Conservation (phyloP, 2,113 vertebrate genomes). For the Jacana jacana region DNA sequence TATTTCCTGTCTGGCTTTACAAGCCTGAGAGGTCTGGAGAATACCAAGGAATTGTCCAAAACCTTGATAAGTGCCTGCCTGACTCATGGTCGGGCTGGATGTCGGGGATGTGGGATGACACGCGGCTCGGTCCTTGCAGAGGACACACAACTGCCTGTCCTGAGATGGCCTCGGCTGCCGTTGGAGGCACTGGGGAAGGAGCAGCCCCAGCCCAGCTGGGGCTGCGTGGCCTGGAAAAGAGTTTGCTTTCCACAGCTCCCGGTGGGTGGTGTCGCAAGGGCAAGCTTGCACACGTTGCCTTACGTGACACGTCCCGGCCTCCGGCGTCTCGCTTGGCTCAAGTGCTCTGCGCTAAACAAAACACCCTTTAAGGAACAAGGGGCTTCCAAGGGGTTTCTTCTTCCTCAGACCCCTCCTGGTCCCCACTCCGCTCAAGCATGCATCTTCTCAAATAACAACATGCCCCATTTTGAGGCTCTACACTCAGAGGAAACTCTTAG, state of each 20-base stretch:
- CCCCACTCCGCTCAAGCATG: neutral
- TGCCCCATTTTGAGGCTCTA: neutral
- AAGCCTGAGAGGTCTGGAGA: neutral
- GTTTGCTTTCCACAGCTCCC: neutral
- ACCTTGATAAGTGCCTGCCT: neutral
- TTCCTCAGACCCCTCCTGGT: neutral
- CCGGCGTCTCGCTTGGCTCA: accelerated
- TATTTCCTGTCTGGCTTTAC: slow-evolving; percentile 26
- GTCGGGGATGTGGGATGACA: neutral
- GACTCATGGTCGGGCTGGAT: neutral
- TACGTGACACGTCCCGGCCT: accelerated
- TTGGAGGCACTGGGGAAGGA: neutral
- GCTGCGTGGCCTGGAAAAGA: neutral
- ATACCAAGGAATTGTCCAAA: neutral
- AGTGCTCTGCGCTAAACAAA: neutral
- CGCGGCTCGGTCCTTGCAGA: accelerated
- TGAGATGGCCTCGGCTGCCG: neutral
- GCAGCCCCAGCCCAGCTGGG: neutral
- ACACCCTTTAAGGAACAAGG: neutral
- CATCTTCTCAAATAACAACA: neutral
- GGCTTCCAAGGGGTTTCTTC: neutral
- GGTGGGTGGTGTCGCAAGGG: neutral
- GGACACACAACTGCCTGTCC: neutral
- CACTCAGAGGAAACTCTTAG: neutral
- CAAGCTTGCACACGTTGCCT: neutral